Percentiles rank a stretch among this genome's conserved stretches.
phyloP scores from a whole-genome alignment of 2,888 invertebrate species.

The Platycheirus albimanus region DNA sequence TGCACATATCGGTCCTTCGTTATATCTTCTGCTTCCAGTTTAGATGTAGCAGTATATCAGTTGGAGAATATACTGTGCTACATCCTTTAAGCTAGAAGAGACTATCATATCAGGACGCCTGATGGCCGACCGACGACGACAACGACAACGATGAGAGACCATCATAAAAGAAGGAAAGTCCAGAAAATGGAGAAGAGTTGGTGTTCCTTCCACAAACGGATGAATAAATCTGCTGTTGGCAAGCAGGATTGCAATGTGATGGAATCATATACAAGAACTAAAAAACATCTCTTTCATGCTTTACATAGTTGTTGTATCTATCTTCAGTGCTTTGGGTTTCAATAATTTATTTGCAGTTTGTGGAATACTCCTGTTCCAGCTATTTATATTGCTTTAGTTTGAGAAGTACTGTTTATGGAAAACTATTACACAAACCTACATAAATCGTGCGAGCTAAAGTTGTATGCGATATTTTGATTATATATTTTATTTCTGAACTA shows the following conservation, averaged over 20 bases:
- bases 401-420: too few species aligned
- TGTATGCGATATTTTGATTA: too few species aligned
- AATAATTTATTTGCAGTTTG: conserved; percentile 20
- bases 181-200: conserved; percentile 10
- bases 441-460: too few species aligned
- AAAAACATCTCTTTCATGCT: conserved; percentile 20
- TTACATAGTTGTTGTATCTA: background rate
- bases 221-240: conserved; percentile 47
- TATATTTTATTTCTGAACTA: too few species aligned
- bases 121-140: conserved; percentile 16
- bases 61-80: conserved; percentile 3
- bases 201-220: conserved; percentile 8
- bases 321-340: conserved; percentile 5
- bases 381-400: too few species aligned
- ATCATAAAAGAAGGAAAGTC: conserved; percentile 15
- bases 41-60: conserved; percentile 7
- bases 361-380: background rate
- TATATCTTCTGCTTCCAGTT: conserved; percentile 51
- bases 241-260: conserved; percentile 29
- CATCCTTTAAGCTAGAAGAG: background rate
- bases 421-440: too few species aligned
- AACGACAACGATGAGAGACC: conserved; percentile 19
- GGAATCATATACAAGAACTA: conserved; percentile 18
- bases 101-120: background rate
- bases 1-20: conserved; percentile 56